These are phyloP conservation scores for Miniopterus natalensis DNA, from an alignment of 2,113 vertebrate species.

Conservation along the genomic window DNA sequence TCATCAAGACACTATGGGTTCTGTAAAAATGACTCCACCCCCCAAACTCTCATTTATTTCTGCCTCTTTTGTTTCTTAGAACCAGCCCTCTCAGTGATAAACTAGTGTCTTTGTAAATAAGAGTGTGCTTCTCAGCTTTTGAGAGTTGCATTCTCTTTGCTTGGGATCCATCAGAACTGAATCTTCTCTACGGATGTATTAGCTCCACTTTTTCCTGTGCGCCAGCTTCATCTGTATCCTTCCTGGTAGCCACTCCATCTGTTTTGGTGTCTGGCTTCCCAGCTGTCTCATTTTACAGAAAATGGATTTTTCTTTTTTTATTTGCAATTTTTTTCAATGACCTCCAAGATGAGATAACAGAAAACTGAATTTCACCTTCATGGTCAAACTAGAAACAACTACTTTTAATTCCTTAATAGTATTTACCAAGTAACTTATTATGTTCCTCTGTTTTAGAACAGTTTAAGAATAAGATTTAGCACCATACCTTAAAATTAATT, in stretches of 20 bases:
- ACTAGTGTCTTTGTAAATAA: neutral
- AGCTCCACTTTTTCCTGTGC: neutral
- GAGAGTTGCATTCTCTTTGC: neutral
- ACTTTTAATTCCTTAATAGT: neutral
- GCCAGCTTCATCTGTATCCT: neutral
- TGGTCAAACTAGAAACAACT: neutral
- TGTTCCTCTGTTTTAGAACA: neutral
- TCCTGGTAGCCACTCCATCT: conserved; percentile 47
- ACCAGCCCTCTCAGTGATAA: fast-evolving
- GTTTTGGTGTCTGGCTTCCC: conserved; percentile 45
- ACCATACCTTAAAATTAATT: neutral
- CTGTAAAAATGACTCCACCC: neutral
- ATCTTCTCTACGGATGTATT: neutral
- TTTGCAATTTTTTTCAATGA: conserved; percentile 18
- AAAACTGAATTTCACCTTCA: neutral
- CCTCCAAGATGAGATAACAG: conserved; percentile 18
- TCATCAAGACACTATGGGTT: neutral
- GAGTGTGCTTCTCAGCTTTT: neutral
- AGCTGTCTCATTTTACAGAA: conserved; percentile 22
- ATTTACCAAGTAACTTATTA: neutral
- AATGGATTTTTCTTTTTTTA: conserved; percentile 28
- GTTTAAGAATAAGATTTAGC: neutral
- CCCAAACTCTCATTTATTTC: neutral
- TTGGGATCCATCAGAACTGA: too few species aligned
- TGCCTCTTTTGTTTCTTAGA: neutral